phyloP scores from a whole-genome alignment of 2,113 vertebrate genomes.

The Oryzias melastigma region DNA sequence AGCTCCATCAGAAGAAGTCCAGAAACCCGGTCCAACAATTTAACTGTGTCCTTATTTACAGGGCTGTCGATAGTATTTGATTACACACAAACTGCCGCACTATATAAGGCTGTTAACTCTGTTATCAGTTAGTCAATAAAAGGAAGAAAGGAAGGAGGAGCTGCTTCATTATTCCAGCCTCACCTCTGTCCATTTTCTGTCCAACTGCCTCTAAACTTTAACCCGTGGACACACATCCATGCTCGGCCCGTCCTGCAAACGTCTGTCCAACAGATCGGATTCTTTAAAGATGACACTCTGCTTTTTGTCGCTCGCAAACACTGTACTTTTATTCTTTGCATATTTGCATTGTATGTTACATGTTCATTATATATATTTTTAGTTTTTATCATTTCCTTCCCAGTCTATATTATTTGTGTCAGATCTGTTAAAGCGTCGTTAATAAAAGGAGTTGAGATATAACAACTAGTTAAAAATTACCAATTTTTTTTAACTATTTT shows the following conservation, averaged over 20 bases:
- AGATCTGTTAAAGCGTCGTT: no score
- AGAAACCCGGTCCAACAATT: constrained; percentile 8
- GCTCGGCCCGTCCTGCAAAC: background rate
- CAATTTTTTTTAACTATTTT: no score
- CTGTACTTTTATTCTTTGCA: no score
- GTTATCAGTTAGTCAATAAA: constrained; percentile 43
- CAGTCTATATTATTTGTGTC: no score
- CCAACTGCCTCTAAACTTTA: background rate
- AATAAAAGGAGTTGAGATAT: no score
- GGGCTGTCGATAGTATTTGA: constrained; percentile 29
- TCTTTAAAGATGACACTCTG: no score
- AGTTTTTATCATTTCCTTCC: no score
- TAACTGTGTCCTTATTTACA: constrained; percentile 24
- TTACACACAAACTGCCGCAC: constrained; percentile 22
- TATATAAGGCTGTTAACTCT: constrained; percentile 51
- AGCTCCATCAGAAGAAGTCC: constrained; percentile 6
- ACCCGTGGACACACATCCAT: background rate
- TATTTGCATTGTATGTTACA: no score
- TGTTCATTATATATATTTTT: no score
- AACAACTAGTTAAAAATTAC: no score
- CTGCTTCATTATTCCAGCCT: constrained; percentile 10
- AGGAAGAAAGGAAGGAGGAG: background rate
- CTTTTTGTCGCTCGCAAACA: no score
- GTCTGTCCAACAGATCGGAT: background rate
- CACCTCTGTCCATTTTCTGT: constrained; percentile 1